Evolutionary conservation across 2,113 vertebrate genomes (phyloP).

Genomic region (Taxidea taxus): DNA sequence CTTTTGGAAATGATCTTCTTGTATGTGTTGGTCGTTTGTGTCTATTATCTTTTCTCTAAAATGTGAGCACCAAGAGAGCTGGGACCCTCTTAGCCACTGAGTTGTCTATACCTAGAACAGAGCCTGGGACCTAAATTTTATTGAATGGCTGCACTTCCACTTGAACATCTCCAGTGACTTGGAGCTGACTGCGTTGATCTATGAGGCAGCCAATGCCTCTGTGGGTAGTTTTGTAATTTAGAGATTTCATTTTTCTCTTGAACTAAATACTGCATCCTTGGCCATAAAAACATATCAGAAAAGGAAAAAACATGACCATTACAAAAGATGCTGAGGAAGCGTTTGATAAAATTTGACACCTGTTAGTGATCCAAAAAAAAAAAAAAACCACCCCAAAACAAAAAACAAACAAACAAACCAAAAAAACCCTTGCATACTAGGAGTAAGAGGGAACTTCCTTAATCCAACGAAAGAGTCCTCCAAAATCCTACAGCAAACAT

Average conservation of each 20-base stretch:
- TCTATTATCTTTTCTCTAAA: slow-evolving; percentile 34
- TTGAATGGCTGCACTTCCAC: background rate
- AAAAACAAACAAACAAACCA: background rate
- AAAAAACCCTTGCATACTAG: background rate
- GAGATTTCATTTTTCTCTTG: slow-evolving; percentile 31
- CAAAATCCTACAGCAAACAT: slow-evolving; percentile 30
- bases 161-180: background rate
- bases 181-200: background rate
- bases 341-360: slow-evolving; percentile 32
- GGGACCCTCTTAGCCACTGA: background rate
- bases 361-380: background rate
- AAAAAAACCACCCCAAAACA: background rate
- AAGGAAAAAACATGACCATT: background rate
- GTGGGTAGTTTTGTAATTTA: background rate
- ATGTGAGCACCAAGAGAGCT: background rate
- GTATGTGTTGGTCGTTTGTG: slow-evolving; percentile 23
- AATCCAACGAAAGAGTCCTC: background rate
- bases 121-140: background rate
- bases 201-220: background rate
- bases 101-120: background rate
- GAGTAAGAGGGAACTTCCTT: slow-evolving; percentile 39
- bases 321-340: slow-evolving; percentile 39
- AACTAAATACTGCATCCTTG: slow-evolving; percentile 35
- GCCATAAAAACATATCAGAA: slow-evolving; percentile 18
- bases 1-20: background rate